A percentile compares a stretch with the other conserved stretches of the same genome.
Evolutionary conservation across 2,888 invertebrate species (phyloP).

Genomic region (Cremastobaeus sp.): DNA sequence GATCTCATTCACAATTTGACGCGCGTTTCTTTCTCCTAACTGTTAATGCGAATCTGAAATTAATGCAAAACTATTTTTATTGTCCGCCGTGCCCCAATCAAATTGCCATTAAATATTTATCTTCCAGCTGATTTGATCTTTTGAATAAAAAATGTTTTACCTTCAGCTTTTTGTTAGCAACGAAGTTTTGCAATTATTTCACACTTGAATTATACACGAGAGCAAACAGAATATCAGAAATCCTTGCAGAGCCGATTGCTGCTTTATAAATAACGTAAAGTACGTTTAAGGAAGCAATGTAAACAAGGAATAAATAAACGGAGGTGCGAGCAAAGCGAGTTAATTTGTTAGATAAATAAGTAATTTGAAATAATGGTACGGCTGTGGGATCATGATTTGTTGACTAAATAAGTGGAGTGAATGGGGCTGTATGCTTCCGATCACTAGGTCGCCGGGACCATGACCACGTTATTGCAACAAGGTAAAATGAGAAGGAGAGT

Average conservation of each 20-base stretch:
- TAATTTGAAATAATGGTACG: slow-evolving; percentile 52
- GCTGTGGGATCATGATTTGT: slow-evolving; percentile 51
- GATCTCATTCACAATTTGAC: slow-evolving; percentile 19
- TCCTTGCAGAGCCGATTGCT: no score
- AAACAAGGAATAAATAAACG: slow-evolving; percentile 28
- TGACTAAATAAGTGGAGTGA: slow-evolving; percentile 60
- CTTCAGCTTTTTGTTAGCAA: no score
- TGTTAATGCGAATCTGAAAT: background rate
- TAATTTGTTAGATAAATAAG: slow-evolving; percentile 56
- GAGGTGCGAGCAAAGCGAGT: slow-evolving; percentile 17
- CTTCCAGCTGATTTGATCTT: no score
- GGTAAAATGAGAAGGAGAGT: slow-evolving; percentile 71
- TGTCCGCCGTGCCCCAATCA: no score
- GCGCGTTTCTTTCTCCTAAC: slow-evolving; percentile 13
- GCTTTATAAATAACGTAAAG: no score
- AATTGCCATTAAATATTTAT: no score
- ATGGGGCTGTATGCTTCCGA: slow-evolving; percentile 67
- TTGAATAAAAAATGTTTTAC: no score
- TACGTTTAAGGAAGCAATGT: slow-evolving; percentile 15
- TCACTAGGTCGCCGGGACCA: slow-evolving; percentile 73
- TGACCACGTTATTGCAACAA: slow-evolving; percentile 76
- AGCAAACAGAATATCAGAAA: no score
- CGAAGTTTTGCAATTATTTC: no score
- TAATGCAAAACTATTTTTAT: no score
- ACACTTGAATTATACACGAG: no score